Percentiles rank a stretch among this genome's conserved stretches.
Evolutionary conservation across 2,113 vertebrate species (phyloP).

Genomic region (Platysteira castanea): DNA sequence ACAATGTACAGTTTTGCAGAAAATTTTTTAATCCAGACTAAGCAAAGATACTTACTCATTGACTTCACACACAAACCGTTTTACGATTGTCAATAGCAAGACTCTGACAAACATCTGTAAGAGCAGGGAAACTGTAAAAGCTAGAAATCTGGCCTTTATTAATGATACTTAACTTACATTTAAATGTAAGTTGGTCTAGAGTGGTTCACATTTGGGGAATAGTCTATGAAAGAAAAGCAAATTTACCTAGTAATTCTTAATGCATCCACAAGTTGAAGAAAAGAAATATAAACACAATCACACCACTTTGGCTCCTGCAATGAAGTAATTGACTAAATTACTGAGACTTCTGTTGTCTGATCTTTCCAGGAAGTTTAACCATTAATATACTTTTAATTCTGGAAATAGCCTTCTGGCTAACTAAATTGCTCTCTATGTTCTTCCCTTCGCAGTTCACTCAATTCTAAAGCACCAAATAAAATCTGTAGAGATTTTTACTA

Average conservation of each 20-base stretch:
- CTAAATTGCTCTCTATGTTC: neutral
- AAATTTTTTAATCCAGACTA: conserved; percentile 24
- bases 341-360: neutral
- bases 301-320: neutral
- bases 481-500: neutral
- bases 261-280: neutral
- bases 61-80: conserved; percentile 64
- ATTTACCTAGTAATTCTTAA: conserved; percentile 7
- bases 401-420: neutral
- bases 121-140: conserved; percentile 65
- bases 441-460: neutral
- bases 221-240: neutral
- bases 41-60: conserved; percentile 58
- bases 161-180: conserved; percentile 37
- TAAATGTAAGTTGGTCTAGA: conserved; percentile 38
- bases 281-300: neutral
- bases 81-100: conserved; percentile 62
- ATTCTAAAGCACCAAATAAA: neutral
- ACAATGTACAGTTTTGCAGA: conserved; percentile 38
- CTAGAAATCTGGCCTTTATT: conserved; percentile 48
- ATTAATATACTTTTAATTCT: neutral
- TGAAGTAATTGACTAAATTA: neutral
- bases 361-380: neutral
- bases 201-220: neutral
- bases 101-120: conserved; percentile 62